A percentile compares a stretch with the other conserved stretches of the same genome.
These are phyloP conservation scores for Sylvia atricapilla DNA, from an alignment of 2,113 vertebrate species.

Conservation along the genomic window DNA sequence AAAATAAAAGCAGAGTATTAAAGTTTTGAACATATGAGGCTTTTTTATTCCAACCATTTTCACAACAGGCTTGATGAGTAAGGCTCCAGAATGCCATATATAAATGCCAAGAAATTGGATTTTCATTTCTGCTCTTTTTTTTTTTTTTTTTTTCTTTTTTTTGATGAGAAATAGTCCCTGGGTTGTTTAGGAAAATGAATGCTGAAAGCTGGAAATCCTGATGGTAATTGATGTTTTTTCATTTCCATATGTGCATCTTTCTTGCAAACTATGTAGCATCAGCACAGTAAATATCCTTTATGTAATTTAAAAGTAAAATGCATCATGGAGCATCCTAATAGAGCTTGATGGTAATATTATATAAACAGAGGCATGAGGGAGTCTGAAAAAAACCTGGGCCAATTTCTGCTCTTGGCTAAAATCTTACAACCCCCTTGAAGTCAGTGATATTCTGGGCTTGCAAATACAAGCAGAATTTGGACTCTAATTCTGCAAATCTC, in stretches of 20 bases:
- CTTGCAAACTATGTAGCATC: conserved; percentile 8
- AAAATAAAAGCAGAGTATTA: background rate
- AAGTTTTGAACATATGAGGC: background rate
- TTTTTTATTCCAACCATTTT: conserved; percentile 14
- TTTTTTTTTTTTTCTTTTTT: background rate
- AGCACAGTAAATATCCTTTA: conserved; percentile 24
- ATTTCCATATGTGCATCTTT: conserved; percentile 45
- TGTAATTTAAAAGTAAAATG: conserved; percentile 53
- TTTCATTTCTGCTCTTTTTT: background rate
- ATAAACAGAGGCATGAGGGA: conserved; percentile 23
- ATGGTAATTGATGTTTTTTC: conserved; percentile 35
- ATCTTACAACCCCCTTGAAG: conserved; percentile 33
- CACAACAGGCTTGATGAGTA: background rate
- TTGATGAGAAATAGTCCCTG: background rate
- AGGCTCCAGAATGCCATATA: background rate
- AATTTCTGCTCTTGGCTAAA: conserved; percentile 32
- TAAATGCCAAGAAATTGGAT: conserved; percentile 18
- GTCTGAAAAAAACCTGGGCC: background rate
- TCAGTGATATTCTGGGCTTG: background rate
- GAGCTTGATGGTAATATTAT: conserved; percentile 1
- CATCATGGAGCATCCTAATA: background rate
- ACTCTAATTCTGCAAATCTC: background rate
- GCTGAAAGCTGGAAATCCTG: conserved; percentile 37
- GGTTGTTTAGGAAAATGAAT: conserved; percentile 29
- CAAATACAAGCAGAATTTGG: conserved; percentile 23